Evolutionary conservation across 2,797 vertebrate genomes (phyloP).

Genomic region (Myotis myotis): DNA sequence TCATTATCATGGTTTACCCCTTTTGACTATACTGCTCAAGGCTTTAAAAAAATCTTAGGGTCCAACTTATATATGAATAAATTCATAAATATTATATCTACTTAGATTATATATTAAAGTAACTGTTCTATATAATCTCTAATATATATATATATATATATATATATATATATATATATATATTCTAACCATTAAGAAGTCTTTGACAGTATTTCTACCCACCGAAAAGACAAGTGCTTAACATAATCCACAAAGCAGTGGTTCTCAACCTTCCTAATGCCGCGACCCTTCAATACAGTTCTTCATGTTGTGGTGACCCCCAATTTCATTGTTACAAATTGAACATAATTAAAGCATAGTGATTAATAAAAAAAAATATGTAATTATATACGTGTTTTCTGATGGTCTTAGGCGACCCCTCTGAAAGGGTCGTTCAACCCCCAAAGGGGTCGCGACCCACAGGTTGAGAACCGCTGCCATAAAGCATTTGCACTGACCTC

Average conservation of each 20-base stretch:
- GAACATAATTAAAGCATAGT: too few species aligned
- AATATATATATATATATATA: not conserved
- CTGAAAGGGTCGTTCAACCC: too few species aligned
- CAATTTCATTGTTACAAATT: too few species aligned
- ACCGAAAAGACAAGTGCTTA: not conserved
- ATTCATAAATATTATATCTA: not conserved
- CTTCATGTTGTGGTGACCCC: too few species aligned
- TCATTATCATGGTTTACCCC: not conserved
- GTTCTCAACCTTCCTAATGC: too few species aligned
- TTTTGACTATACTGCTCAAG: not conserved
- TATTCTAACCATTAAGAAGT: not conserved
- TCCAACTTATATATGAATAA: not conserved
- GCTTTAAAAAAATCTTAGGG: not conserved
- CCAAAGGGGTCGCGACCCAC: too few species aligned
- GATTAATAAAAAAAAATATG: too few species aligned
- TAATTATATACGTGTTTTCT: too few species aligned
- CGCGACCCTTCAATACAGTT: too few species aligned
- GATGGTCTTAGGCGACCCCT: too few species aligned
- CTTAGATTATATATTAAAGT: not conserved
- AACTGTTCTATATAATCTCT: not conserved
- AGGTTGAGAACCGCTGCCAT: too few species aligned
- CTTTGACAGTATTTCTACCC: not conserved
- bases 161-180: not conserved
- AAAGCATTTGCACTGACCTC: not conserved
- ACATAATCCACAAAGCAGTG: not conserved